Evolutionary conservation across 2,888 invertebrate genomes (phyloP), one percentile per base, ranked within the genome.

Genomic region (Clunio marinus): DNA sequence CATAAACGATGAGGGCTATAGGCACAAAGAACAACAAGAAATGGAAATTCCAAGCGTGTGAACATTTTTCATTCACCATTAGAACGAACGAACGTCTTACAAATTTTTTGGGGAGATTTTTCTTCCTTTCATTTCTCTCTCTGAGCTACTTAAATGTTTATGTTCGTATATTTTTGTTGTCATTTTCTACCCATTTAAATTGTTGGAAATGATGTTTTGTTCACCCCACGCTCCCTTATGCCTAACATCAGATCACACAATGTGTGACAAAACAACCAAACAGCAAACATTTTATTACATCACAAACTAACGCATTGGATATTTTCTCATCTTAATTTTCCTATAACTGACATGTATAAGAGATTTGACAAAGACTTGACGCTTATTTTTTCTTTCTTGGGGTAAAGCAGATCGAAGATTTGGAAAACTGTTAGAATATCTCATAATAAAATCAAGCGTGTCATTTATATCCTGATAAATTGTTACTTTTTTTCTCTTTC

Each of bases 391-490:
- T 41, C 32, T 10, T 8, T 32, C 32, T 5, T 8, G 32, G 10
- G 41, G 41, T 3, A 15, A 41, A 41, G 3, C 41, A n/a, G n/a
- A n/a, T 41, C 41, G 41, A 2, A 41, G 15, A 15, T n/a, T 41
- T 41, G 41, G 7, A 3, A 41, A 41, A 41, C 41, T 41, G 51
- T 2, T 51, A 22, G 51, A 24, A 57, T 57, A 22, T 22, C 24
- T 60, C 60, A 24, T 41, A 60, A 60, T 60, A n/a, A 60, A 60
- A 60, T 60, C 60, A 60, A 60, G 37, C 60, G 35, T 60, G 60
- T 60, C 60, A 35, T 60, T 60, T 60, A 37, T 37, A 60, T 60
- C 60, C 60, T 60, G 60, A 60, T 60, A 60, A 60, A 60, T 60
- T 60, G 60, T 60, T 60, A 37, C 22, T 24, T 7, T 57, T 20